phyloP scores from a whole-genome alignment of 2,797 vertebrate genomes.

The Tadarida brasiliensis region DNA sequence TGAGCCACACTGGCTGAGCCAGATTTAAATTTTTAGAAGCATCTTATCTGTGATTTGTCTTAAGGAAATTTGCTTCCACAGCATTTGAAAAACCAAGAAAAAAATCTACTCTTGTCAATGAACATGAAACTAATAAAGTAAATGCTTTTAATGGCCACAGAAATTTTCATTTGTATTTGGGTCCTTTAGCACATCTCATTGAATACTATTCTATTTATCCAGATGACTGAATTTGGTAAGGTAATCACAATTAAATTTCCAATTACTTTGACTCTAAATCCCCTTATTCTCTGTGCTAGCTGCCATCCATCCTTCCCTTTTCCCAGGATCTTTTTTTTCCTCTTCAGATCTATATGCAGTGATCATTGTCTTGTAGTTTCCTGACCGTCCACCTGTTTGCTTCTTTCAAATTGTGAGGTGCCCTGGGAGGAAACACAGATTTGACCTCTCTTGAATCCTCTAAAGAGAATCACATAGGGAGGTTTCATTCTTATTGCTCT shows the following conservation, averaged over 20 bases:
- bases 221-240: not conserved
- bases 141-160: not conserved
- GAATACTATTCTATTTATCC: not conserved
- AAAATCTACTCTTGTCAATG: not conserved
- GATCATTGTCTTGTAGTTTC: not conserved
- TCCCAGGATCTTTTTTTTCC: not conserved
- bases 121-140: not conserved
- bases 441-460: not conserved
- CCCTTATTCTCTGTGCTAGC: not conserved
- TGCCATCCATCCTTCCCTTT: accelerated
- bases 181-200: not conserved
- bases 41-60: not conserved
- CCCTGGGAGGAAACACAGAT: not conserved
- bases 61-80: not conserved
- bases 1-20: no score
- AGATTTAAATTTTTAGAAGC: slow-evolving; percentile 12
- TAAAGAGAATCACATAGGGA: not conserved
- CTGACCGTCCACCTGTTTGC: not conserved
- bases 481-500: not conserved
- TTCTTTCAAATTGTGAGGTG: not conserved
- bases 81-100: slow-evolving; percentile 40
- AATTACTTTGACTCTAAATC: not conserved
- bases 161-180: not conserved
- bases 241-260: not conserved
- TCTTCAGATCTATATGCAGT: not conserved